phyloP scores from a whole-genome alignment of 2,888 invertebrate species.

The Drosophila phalerata region DNA sequence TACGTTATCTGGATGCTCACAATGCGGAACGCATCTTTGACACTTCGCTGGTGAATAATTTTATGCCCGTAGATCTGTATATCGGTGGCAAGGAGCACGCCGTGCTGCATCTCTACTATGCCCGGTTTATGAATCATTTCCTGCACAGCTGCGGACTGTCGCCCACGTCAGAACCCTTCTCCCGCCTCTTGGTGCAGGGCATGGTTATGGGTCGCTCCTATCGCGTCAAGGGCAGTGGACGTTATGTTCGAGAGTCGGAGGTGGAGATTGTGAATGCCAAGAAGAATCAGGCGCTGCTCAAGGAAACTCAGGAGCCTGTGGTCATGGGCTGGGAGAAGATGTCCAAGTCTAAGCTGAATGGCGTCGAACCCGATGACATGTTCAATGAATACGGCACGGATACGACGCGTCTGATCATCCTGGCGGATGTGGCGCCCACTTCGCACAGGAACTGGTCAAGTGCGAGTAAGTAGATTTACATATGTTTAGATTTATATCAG shows the following conservation, averaged over 20 bases:
- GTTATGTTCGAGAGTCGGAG: constrained; percentile 90
- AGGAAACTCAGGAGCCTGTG: constrained; percentile 89
- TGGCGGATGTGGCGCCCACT: constrained; percentile 96
- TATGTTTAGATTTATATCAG: no score
- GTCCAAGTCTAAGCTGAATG: constrained; percentile 99
- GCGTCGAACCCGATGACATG: constrained; percentile 95
- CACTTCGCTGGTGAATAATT: constrained; percentile 86
- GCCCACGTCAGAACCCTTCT: constrained; percentile 94
- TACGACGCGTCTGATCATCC: constrained; percentile 94
- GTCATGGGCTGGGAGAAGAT: constrained; percentile 97
- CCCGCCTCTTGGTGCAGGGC: constrained; percentile 96
- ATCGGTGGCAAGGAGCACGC: constrained; percentile 99
- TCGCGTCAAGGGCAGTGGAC: constrained; percentile 90
- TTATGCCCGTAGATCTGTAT: constrained; percentile 97
- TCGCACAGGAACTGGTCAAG: constrained; percentile 96
- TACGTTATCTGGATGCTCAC: constrained; percentile 94
- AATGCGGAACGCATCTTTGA: constrained; percentile 91
- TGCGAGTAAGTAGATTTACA: constrained; percentile 88
- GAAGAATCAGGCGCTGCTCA: constrained; percentile 88
- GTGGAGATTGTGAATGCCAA: constrained; percentile 87
- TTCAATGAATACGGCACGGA: constrained; percentile 94
- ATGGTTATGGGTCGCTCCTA: constrained; percentile 96
- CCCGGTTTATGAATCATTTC: constrained; percentile 97
- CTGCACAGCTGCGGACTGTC: constrained; percentile 92
- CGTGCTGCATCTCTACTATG: constrained; percentile 97